A percentile compares a stretch with the other conserved stretches of the same genome.
phyloP scores from a whole-genome alignment of 1,140 invertebrate species.

The Pogonomyrmex barbatus region DNA sequence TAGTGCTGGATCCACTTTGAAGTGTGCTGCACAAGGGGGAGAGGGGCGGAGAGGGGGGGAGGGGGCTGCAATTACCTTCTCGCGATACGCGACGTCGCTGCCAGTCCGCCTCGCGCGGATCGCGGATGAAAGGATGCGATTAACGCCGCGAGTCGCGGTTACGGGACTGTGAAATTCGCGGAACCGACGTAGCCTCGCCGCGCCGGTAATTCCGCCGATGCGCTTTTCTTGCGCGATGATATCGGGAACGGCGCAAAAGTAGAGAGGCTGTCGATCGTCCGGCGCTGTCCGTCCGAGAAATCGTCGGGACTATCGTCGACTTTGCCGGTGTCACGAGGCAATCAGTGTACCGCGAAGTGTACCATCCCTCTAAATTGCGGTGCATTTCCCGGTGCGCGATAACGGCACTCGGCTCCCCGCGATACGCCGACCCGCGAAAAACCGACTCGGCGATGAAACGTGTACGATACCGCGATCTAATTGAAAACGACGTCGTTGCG shows the following conservation, averaged over 20 bases:
- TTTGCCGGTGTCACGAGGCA: constrained; percentile 14
- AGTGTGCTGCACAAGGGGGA: constrained; percentile 37
- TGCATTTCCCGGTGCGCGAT: constrained; percentile 14
- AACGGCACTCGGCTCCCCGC: constrained; percentile 13
- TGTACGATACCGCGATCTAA: constrained; percentile 26
- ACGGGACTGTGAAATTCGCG: constrained; percentile 18
- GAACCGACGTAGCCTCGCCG: neutral
- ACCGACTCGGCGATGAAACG: constrained; percentile 15
- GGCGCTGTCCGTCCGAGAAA: neutral
- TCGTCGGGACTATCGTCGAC: neutral
- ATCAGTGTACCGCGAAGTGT: constrained; percentile 52
- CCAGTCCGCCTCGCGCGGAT: constrained; percentile 5
- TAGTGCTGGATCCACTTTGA: constrained; percentile 36
- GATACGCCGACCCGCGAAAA: constrained; percentile 1
- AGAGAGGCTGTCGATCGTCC: constrained; percentile 49
- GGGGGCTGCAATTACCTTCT: constrained; percentile 32
- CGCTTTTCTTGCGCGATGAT: constrained; percentile 21
- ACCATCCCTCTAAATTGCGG: constrained; percentile 40
- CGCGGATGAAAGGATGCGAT: constrained; percentile 56
- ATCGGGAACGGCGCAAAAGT: constrained; percentile 44
- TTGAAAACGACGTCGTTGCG: constrained; percentile 24
- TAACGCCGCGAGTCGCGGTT: constrained; percentile 41
- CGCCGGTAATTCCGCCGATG: constrained; percentile 46
- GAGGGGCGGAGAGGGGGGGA: too few species aligned
- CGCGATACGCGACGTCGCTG: constrained; percentile 49